Base-by-base conservation (phyloP, 2,113 vertebrate species). In the Anseranas semipalmata region DNA sequence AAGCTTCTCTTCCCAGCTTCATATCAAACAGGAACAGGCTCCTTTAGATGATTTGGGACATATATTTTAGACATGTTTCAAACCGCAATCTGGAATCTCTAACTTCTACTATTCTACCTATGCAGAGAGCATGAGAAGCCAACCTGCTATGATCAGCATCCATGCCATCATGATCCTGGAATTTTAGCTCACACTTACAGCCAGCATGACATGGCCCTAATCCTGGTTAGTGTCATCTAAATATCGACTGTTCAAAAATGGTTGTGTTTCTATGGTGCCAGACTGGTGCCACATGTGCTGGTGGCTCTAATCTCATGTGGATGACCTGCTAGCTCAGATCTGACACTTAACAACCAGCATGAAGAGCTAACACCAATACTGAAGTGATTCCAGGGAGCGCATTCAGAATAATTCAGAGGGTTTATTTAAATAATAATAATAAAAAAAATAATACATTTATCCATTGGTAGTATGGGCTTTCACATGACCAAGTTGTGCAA, bases 41-140 rank as follows among this genome's bases (percentile, higher is more conserved):
- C 30, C 19, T 87, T n/a, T 78, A 84, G 30, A 33, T 53, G 6
- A 32, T 35, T 16, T 43, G 32, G 17, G 41, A 67, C 17, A 67
- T 33, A 4, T 43, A 3, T 50, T 55, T 46, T 10, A 50, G 19
- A 14, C 1, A 0, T 14, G 22, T 63, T 85, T 85, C 21, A 56
- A 85, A 27, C 5, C 33, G 74, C 0, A 0, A 15, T 68, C 28
- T 45, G 22, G 12, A 78, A 72, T 13, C 2, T 3, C 22, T 72
- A 67, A 75, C 10, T 67, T 67, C 9, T 80, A 15, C 27, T 78
- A 17, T 55, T 74, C 28, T 77, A 19, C 16, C 25, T 53, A 37
- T n/a, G 9, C 24, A 66, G 27, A 67, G 15, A 59, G 25, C 21
- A 28, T 1, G 1, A 77, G 43, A 11, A 77, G 1, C 4, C 52